These are phyloP conservation scores for Botrylloides violaceus DNA, from an alignment of 23 tunicate genomes.

Conservation along the genomic window DNA sequence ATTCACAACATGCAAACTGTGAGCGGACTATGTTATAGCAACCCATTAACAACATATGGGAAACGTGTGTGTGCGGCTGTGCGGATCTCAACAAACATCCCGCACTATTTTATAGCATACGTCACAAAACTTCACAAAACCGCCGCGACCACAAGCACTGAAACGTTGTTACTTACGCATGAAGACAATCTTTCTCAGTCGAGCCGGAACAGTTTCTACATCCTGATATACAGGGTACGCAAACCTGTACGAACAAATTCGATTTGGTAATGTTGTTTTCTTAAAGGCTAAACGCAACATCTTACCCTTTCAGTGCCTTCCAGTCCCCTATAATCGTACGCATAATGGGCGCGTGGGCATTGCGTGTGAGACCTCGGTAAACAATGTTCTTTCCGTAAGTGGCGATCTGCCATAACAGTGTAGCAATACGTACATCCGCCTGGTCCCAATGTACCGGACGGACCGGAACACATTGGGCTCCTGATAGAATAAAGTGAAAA, in stretches of 20 bases:
- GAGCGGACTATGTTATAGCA: too few species aligned
- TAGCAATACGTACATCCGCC: conserved; percentile 62
- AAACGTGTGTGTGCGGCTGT: too few species aligned
- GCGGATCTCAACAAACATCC: too few species aligned
- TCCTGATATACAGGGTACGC: conserved; percentile 69
- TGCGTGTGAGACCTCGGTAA: conserved; percentile 24
- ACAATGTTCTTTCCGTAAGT: conserved; percentile 27
- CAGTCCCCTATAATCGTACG: not conserved
- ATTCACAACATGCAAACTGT: too few species aligned
- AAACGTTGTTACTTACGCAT: conserved; percentile 35
- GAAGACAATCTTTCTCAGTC: conserved; percentile 43
- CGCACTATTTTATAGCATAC: too few species aligned
- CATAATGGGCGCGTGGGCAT: conserved; percentile 63
- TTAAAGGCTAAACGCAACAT: not conserved
- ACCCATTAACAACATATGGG: too few species aligned
- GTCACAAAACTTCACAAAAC: too few species aligned
- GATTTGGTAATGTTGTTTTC: not conserved
- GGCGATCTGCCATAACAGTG: conserved; percentile 29
- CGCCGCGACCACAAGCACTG: too few species aligned
- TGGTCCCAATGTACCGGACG: conserved; percentile 43
- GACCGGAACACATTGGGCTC: conserved; percentile 49
- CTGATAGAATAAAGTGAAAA: conserved; percentile 19
- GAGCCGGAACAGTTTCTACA: conserved; percentile 71
- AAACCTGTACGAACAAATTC: conserved; percentile 32
- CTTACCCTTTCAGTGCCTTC: conserved; percentile 3